These are phyloP conservation scores for Drosophila koepferae DNA, from an alignment of 2,888 invertebrate species.

Conservation along the genomic window DNA sequence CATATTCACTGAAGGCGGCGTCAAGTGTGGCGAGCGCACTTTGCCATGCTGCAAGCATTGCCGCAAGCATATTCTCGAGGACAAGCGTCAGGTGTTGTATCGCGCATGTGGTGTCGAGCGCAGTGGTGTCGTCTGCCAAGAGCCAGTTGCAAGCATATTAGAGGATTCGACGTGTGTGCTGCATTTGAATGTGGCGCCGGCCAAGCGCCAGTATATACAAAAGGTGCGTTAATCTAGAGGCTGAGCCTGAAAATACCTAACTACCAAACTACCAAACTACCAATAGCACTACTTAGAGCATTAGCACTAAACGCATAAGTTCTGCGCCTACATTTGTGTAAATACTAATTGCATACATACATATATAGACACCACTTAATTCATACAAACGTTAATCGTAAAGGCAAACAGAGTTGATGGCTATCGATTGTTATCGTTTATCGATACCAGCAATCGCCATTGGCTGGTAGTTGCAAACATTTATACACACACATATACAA, in stretches of 20 bases:
- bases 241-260: constrained; percentile 50
- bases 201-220: constrained; percentile 88
- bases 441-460: constrained; percentile 5
- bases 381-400: constrained; percentile 5
- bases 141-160: constrained; percentile 89
- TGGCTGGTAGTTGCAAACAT: constrained; percentile 8
- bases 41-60: constrained; percentile 94
- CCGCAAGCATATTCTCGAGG: constrained; percentile 91
- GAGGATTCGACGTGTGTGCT: constrained; percentile 89
- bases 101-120: constrained; percentile 90
- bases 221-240: constrained; percentile 86
- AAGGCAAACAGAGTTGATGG: background rate
- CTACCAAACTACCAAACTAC: constrained; percentile 27
- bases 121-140: constrained; percentile 90
- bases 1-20: constrained; percentile 91
- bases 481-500: constrained; percentile 6
- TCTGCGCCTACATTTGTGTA: constrained; percentile 36
- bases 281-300: constrained; percentile 49
- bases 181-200: constrained; percentile 88
- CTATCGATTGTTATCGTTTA: constrained; percentile 10
- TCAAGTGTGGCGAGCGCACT: constrained; percentile 90
- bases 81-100: constrained; percentile 89
- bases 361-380: constrained; percentile 11
- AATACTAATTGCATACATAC: constrained; percentile 41
- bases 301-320: constrained; percentile 25